Base-by-base conservation (phyloP, 1,140 invertebrate species). In the Thalassaphorura encarpata region DNA sequence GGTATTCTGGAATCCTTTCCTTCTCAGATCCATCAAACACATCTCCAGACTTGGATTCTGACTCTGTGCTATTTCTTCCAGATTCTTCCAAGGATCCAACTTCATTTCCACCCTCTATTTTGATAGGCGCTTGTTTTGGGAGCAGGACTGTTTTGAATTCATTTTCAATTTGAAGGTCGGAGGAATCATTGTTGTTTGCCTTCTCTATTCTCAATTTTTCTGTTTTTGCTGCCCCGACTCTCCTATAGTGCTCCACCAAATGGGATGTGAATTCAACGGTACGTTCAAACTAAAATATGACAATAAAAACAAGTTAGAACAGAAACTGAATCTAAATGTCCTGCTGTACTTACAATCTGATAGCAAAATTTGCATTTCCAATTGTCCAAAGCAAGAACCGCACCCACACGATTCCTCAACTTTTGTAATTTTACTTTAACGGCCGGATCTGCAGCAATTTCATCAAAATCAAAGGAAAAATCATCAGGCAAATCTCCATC, bases 191-290 rank as follows among this genome's bases (percentile, higher is more conserved):
- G n/a, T n/a, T n/a, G n/a, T n/a, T n/a, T n/a, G n/a, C 21, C 21
- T 6, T 8, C 42, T 45, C 15, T 21, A 53, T 19, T 21, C 54
- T 18, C 5, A 43, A 40, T 50, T 61, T 61, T 41, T 61, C 60
- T 3, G 60, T 61, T 43, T 55, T 28, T 8, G 55, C 60, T n/a
- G 54, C 54, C 11, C 60, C 60, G 0, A 62, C 52, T 24, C 8
- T 41, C 58, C 69, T 69, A 52, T 69, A 70, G 51, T 71, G 70
- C 19, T 63, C 60, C 56, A 68, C 68, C 26, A 70, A 52, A 60
- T 71, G 70, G 50, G 54, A 64, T 4, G 70, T 68, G 60, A 70
- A 70, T 24, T 56, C 36, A 11, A 51, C 2, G 8, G 57, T 51
- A 13, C 16, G 36, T 13, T 3, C 3, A 21, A 8, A 18, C 49